A percentile compares a stretch with the other conserved stretches of the same genome.
phyloP scores from a whole-genome alignment of 2,113 vertebrate species.

The human region GRCh38 chrX:95378501-95379000 shows the following conservation, averaged over 20 bases:
- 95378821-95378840: constrained; percentile 43
- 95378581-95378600: neutral
- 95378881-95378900: neutral
- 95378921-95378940: neutral
- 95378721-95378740: neutral
- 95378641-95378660: neutral
- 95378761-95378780: constrained; percentile 12
- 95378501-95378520: neutral
- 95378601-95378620: neutral
- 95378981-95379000: neutral
- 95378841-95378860: neutral
- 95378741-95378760: neutral
- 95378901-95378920: neutral
- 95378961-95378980: neutral
- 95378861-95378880: neutral
- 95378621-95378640: neutral
- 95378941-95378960: neutral
- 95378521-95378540: neutral
- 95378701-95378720: neutral
- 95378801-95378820: constrained; percentile 43
- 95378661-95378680: neutral
- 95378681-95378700: neutral
- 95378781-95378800: constrained; percentile 24
- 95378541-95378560: neutral
- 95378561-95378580: neutral